Conservation (phyloP, 2,888 invertebrate species). For the Scaptomyza tumidula region DNA sequence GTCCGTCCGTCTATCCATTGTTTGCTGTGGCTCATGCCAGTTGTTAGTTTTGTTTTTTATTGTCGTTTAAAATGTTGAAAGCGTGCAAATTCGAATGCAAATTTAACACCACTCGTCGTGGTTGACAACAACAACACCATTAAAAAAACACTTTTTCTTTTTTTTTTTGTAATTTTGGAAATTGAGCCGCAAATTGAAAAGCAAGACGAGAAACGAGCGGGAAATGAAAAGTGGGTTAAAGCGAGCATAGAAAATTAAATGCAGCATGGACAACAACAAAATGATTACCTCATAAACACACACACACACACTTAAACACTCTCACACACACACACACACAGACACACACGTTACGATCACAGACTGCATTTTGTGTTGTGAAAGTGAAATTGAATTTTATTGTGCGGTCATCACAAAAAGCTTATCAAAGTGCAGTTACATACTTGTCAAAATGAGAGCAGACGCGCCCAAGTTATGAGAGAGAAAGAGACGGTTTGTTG, state of each 20-base stretch:
- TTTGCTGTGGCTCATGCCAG: conserved; percentile 67
- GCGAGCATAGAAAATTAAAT: conserved; percentile 70
- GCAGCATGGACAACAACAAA: conserved; percentile 23
- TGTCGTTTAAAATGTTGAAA: conserved; percentile 69
- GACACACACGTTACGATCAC: conserved; percentile 16
- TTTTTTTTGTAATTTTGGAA: conserved; percentile 49
- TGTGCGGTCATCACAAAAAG: conserved; percentile 42
- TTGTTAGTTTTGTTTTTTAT: conserved; percentile 63
- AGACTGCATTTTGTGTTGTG: conserved; percentile 54
- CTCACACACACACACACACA: conserved; percentile 27
- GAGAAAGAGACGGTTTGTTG: too few relatives aligned
- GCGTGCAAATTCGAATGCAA: conserved; percentile 78
- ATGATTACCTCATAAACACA: conserved; percentile 61
- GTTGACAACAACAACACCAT: conserved; percentile 47
- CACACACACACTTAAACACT: conserved; percentile 29
- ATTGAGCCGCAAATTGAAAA: conserved; percentile 74
- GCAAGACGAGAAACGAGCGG: conserved; percentile 68
- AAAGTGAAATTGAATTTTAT: conserved; percentile 65
- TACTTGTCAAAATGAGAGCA: background rate
- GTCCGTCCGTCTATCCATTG: conserved; percentile 2
- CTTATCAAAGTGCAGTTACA: conserved; percentile 40
- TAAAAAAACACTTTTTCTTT: conserved; percentile 43
- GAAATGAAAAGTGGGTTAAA: conserved; percentile 71
- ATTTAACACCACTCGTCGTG: conserved; percentile 71
- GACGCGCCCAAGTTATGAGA: background rate